Evolutionary conservation across 2,888 invertebrate genomes (phyloP).

Genomic region (Drosophila austrosaltans): DNA sequence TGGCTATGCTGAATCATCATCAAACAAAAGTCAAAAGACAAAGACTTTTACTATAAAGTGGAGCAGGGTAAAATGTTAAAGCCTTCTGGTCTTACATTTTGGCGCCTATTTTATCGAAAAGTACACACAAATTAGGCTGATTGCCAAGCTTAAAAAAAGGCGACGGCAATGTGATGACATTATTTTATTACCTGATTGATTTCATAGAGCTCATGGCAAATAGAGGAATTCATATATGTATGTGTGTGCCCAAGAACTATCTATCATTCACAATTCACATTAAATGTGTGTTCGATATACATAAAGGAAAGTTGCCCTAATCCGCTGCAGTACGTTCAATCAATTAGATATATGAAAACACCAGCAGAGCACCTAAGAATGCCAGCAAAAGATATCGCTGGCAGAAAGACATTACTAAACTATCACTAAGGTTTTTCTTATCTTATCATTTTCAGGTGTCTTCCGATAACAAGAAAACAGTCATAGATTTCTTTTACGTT

Average conservation of each 20-base stretch:
- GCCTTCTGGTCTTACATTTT: slow-evolving; percentile 55
- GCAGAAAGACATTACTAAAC: slow-evolving; percentile 36
- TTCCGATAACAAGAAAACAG: slow-evolving; percentile 59
- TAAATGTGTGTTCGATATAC: slow-evolving; percentile 50
- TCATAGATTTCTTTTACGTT: slow-evolving; percentile 13
- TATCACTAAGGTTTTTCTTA: slow-evolving; percentile 47
- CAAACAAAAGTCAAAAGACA: slow-evolving; percentile 11
- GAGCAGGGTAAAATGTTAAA: slow-evolving; percentile 44
- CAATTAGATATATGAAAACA: slow-evolving; percentile 65
- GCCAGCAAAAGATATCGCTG: slow-evolving; percentile 21
- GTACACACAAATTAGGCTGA: slow-evolving; percentile 60
- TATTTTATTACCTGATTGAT: slow-evolving; percentile 64
- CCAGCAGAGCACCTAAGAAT: slow-evolving; percentile 52
- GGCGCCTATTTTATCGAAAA: slow-evolving; percentile 49
- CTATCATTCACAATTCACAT: slow-evolving; percentile 57
- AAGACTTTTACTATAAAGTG: slow-evolving; percentile 32
- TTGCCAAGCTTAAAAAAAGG: slow-evolving; percentile 27
- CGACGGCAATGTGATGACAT: slow-evolving; percentile 10
- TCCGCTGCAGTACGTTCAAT: slow-evolving; percentile 60
- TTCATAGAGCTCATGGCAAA: slow-evolving; percentile 50
- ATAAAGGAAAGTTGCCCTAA: slow-evolving; percentile 64
- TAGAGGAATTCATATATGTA: background rate
- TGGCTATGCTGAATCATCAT: slow-evolving; percentile 62
- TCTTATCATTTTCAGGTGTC: slow-evolving; percentile 58
- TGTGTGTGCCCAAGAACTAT: slow-evolving; percentile 25